Conservation (phyloP, 2,888 invertebrate genomes). For the Venustoraphidia nigricollis region DNA sequence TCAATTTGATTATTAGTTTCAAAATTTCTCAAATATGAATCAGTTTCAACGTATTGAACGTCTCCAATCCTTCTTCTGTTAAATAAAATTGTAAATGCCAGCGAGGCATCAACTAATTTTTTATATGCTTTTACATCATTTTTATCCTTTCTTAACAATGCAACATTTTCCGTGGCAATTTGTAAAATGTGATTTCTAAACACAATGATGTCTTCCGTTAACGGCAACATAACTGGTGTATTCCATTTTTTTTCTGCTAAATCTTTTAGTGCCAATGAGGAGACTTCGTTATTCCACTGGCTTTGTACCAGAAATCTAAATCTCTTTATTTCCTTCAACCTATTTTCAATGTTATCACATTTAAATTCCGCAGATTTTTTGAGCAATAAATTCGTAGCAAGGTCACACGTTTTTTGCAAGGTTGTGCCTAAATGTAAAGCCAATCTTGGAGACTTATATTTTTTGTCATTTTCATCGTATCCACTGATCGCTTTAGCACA, state of each 20-base stretch:
- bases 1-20: constrained; percentile 8
- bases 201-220: no score
- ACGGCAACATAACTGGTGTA: no score
- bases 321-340: no score
- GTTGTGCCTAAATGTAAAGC: constrained; percentile 6
- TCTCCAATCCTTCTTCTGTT: constrained; percentile 15
- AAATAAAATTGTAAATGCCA: constrained; percentile 13
- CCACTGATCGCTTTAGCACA: constrained; percentile 5
- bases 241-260: no score
- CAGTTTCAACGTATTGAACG: constrained; percentile 9
- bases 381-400: constrained; percentile 2
- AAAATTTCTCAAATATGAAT: constrained; percentile 5
- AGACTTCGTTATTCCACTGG: no score
- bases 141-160: no score
- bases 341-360: constrained; percentile 1
- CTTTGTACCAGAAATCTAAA: no score
- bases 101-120: constrained; percentile 6
- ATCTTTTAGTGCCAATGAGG: no score
- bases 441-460: constrained; percentile 3
- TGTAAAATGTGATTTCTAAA: no score
- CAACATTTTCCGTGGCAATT: no score
- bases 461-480: constrained; percentile 1
- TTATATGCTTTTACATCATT: constrained; percentile 4
- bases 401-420: constrained; percentile 7
- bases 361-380: constrained; percentile 1